These are phyloP conservation scores for Callinectes sapidus DNA, from an alignment of 2,888 invertebrate species.

Conservation along the genomic window DNA sequence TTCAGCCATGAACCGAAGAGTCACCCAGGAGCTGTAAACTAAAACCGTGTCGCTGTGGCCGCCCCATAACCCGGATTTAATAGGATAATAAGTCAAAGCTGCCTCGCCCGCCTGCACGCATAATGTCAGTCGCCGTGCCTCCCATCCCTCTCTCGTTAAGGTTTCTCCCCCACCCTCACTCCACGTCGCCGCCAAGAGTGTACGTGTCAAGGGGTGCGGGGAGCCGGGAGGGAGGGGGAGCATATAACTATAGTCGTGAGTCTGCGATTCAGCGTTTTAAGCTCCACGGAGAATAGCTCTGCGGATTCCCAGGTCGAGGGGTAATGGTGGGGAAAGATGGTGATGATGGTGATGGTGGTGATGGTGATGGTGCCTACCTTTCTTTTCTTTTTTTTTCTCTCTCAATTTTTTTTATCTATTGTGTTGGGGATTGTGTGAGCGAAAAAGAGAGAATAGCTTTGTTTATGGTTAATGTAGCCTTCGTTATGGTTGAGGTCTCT, in stretches of 20 bases:
- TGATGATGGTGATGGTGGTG: not conserved
- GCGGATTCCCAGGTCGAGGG: not conserved
- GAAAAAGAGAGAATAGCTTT: not conserved
- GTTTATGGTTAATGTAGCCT: not conserved
- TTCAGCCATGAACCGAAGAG: slow-evolving; percentile 9
- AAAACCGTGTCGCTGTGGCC: slow-evolving; percentile 10
- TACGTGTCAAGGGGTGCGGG: too few relatives aligned
- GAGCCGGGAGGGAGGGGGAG: not conserved
- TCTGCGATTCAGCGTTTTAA: slow-evolving; percentile 27
- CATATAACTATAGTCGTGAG: not conserved
- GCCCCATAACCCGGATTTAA: slow-evolving; percentile 33
- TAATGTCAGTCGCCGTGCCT: slow-evolving; percentile 17
- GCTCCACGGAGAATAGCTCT: slow-evolving; percentile 6
- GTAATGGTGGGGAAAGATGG: not conserved
- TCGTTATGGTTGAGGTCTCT: not conserved
- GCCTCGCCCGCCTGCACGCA: slow-evolving; percentile 17
- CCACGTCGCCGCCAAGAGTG: not conserved
- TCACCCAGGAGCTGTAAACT: slow-evolving; percentile 28
- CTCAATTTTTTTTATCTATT: not conserved
- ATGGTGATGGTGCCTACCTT: not conserved
- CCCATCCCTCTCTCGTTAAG: slow-evolving; percentile 30
- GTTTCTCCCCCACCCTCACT: not conserved
- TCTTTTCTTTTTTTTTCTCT: not conserved
- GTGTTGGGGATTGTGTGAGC: not conserved
- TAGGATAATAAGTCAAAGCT: slow-evolving; percentile 32